These are phyloP conservation scores for Triplophysa siluroides DNA, from an alignment of 2,113 vertebrate species.

Conservation along the genomic window DNA sequence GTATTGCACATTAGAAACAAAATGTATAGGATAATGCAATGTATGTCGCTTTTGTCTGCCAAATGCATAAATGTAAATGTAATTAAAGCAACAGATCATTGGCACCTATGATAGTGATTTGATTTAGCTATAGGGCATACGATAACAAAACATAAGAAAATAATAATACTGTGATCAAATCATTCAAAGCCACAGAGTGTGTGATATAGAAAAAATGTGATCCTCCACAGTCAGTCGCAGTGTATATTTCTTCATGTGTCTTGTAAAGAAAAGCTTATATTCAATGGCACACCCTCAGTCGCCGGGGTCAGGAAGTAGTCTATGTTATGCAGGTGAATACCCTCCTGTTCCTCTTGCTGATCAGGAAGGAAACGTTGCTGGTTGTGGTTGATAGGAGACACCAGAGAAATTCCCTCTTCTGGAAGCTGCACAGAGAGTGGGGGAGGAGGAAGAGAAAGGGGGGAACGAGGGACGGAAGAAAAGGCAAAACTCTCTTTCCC, in stretches of 20 bases:
- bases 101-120: not conserved
- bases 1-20: no score
- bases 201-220: no score
- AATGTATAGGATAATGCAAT: no score
- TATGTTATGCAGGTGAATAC: slow-evolving; percentile 68
- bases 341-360: slow-evolving; percentile 48
- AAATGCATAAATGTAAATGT: no score
- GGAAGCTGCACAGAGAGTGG: slow-evolving; percentile 1
- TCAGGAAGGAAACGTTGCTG: slow-evolving; percentile 24
- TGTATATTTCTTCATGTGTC: not conserved
- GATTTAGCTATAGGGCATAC: no score
- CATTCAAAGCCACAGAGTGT: no score
- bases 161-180: no score
- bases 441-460: not conserved
- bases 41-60: no score
- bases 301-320: slow-evolving; percentile 68
- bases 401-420: slow-evolving; percentile 58
- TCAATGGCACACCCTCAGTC: not conserved
- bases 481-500: slow-evolving; percentile 36
- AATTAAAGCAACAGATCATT: not conserved
- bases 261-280: not conserved
- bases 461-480: not conserved
- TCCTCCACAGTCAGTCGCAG: no score
- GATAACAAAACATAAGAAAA: no score
- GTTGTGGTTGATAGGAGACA: slow-evolving; percentile 38